Evolutionary conservation across 2,113 vertebrate species (phyloP).

Genomic region (Taxidea taxus): DNA sequence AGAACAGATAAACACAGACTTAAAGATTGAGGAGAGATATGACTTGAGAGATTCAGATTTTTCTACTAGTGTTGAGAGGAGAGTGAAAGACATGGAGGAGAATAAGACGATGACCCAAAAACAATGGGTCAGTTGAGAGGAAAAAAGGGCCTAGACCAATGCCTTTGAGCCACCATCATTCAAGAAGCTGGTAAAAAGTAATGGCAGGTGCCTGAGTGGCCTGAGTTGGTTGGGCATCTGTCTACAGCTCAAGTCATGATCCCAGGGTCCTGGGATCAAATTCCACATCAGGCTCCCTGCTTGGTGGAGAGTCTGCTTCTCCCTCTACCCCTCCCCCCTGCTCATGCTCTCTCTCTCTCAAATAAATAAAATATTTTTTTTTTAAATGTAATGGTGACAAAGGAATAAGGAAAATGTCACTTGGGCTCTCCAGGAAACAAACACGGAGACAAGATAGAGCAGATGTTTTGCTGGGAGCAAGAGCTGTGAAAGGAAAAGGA

Average conservation of each 20-base stretch:
- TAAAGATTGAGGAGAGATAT: neutral
- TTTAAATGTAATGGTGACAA: neutral
- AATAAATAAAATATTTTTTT: too few species aligned
- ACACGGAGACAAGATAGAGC: neutral
- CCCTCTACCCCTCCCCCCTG: too few species aligned
- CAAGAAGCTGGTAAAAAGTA: neutral
- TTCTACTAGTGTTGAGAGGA: neutral
- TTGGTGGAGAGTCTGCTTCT: too few species aligned
- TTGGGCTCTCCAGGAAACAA: neutral
- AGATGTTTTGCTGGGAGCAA: neutral
- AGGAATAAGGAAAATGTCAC: neutral
- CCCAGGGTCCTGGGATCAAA: too few species aligned
- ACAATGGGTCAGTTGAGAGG: neutral
- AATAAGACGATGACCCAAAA: neutral
- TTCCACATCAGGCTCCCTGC: too few species aligned
- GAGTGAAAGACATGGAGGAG: neutral
- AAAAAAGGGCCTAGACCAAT: neutral
- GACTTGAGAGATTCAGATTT: neutral
- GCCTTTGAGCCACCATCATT: neutral
- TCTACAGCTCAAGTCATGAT: too few species aligned
- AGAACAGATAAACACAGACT: neutral
- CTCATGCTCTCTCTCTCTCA: too few species aligned
- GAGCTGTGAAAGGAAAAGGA: neutral
- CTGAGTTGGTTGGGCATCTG: too few species aligned
- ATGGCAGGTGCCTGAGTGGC: too few species aligned